Evolutionary conservation across 1,140 invertebrate species (phyloP), one percentile per base, ranked within the genome.

Genomic region (Drosophila melanica): DNA sequence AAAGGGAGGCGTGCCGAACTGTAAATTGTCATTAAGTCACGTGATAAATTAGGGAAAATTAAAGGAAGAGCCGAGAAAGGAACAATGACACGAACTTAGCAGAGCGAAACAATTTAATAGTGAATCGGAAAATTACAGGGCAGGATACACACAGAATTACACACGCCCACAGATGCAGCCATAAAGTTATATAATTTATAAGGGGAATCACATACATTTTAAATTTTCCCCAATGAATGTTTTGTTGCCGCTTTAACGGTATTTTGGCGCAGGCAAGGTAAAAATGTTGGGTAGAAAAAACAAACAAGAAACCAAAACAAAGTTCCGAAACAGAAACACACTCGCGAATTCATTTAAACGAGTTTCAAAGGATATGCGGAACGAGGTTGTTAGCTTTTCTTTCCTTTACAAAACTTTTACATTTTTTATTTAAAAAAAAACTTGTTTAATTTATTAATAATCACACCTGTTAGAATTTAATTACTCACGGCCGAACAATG

Each of bases 181-280:
- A 45, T 6, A 50, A 51, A 23, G 78, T 72, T 65, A 50, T 53
- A 71, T 70, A 81, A 87, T 81, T 87, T 87, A 66, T 70, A 81
- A 75, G 71, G 62, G 70, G 72, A 75, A 87, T 53, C 62, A 72
- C 82, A 86, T 86, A 87, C 79, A 86, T 86, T 79, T 68, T 48
- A 73, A 79, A 86, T 86, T 81, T 72, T 59, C 66, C 57, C 64
- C 71, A 79, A 78, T 53, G 79, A 78, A 87, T 79, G 74, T 80
- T 62, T 62, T 85, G 67, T 73, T 63, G 67, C 81, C 72, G 66
- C 58, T 85, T 85, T 86, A 86, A 81, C 75, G 81, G 58, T 81
- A 70, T 87, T 87, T 86, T 79, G 57, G 39, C 35, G 23, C 60
- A 60, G 53, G 59, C 66, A 86, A 87, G 82, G 82, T 82, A 79